Evolutionary conservation across 2,888 invertebrate genomes (phyloP), one percentile per base, ranked within the genome.

Genomic region (Drosophila mulleri): DNA sequence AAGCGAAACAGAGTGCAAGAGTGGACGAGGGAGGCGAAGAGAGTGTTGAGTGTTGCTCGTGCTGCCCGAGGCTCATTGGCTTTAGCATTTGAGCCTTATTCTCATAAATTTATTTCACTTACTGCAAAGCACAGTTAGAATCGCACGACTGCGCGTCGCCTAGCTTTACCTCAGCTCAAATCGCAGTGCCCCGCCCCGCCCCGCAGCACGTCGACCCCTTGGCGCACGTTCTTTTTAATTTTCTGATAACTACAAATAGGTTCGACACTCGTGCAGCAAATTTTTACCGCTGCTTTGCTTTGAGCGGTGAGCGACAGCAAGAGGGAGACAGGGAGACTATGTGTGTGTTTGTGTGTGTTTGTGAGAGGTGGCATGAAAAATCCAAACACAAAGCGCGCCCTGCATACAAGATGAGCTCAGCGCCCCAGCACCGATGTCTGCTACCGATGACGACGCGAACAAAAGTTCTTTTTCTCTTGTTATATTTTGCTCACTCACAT

Each of bases 211-310:
- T 20, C 48, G 32, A 14, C 59, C 53, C 48, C 52, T 57, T 29
- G 47, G 62, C 72, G 59, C 79, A 78, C 81, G 82, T 89, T 85
- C 82, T 83, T 85, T 85, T 85, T 88, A 88, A 84, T 84, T 88
- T 88, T 86, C 89, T 89, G 89, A 85, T 89, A 85, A 83, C 89
- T 89, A 85, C 89, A 85, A 89, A 85, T 85, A 85, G 88, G 89
- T 89, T 85, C 87, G 79, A 85, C 88, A 83, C 84, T 89, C 84
- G 84, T 87, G 84, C 89, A 79, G 87, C 84, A 83, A 83, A 84
- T 83, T 79, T 82, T 84, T 84, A 84, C 84, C 84, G 84, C 84
- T 84, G 76, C 69, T 67, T 32, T 12, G 3, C 20, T 41, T 23
- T 20, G 58, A 18, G 1, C 5, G 39, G 41, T 41, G 39, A 45